Conservation (phyloP, 2,113 vertebrate species). For the Forbesichthys agassizii region DNA sequence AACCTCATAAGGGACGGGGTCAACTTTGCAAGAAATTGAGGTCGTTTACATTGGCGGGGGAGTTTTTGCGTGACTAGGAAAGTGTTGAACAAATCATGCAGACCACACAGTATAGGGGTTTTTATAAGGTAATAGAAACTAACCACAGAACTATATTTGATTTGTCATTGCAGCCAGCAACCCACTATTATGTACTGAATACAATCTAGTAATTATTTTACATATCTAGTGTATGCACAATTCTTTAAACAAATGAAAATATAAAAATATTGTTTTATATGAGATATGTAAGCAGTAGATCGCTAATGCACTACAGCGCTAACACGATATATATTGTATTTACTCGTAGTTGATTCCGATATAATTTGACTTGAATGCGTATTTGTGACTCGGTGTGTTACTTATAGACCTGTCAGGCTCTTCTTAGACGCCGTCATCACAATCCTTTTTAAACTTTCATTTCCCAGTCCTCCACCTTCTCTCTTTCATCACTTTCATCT, state of each 20-base stretch:
- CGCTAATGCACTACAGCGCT: no score
- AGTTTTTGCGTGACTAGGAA: conserved; percentile 30
- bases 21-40: conserved; percentile 41
- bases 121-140: no score
- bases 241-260: not conserved
- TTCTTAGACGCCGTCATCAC: conserved; percentile 14
- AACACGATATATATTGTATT: no score
- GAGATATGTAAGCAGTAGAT: not conserved
- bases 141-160: no score
- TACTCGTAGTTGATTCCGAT: not conserved
- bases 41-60: conserved; percentile 40
- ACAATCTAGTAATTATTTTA: not conserved
- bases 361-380: conserved; percentile 14
- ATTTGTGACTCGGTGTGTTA: conserved; percentile 6
- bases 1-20: not conserved
- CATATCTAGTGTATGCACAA: not conserved
- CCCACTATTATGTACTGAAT: no score
- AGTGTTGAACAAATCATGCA: not conserved
- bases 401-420: conserved; percentile 44
- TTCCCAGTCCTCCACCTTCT: not conserved
- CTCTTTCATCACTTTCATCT: conserved; percentile 27
- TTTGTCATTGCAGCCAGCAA: no score
- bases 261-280: no score
- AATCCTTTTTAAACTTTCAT: not conserved
- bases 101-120: no score